A percentile compares a stretch with the other conserved stretches of the same genome.
Conservation (phyloP, 2,888 invertebrate genomes). For the Acanthosepion esculentum region DNA sequence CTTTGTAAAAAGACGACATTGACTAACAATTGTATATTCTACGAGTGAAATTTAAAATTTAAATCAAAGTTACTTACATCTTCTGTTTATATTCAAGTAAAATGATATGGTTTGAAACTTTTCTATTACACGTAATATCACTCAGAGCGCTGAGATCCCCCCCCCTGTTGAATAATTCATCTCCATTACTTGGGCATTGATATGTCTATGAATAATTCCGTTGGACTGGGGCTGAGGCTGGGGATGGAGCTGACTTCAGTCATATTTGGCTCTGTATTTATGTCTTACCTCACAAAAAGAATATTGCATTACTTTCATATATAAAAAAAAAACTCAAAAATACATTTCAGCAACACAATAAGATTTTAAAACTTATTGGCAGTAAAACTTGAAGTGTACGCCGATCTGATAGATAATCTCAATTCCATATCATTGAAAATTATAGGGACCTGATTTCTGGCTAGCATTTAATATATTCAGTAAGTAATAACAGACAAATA, state of each 20-base stretch:
- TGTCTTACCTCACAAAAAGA: neutral
- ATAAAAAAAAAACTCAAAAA: neutral
- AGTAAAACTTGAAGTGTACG: neutral
- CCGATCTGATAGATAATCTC: neutral
- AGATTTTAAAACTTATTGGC: neutral
- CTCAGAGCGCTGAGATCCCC: neutral
- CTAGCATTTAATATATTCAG: neutral
- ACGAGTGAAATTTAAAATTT: slow-evolving; percentile 8
- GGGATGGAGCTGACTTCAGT: neutral
- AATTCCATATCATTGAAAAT: neutral
- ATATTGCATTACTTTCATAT: neutral
- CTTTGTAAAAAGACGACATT: neutral
- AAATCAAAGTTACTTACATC: slow-evolving; percentile 3
- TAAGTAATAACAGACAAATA: neutral
- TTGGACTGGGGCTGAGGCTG: neutral
- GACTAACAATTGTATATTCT: slow-evolving; percentile 17
- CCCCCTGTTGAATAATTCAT: neutral
- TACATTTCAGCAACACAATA: neutral
- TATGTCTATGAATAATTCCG: neutral
- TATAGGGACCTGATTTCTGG: neutral
- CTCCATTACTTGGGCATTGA: neutral
- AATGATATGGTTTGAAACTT: neutral
- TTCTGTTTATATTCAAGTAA: neutral
- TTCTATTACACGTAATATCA: neutral
- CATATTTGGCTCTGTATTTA: neutral